Evolutionary conservation across 2,888 invertebrate genomes (phyloP), one percentile per base, ranked within the genome.

Genomic region (Lepas anatifera): DNA sequence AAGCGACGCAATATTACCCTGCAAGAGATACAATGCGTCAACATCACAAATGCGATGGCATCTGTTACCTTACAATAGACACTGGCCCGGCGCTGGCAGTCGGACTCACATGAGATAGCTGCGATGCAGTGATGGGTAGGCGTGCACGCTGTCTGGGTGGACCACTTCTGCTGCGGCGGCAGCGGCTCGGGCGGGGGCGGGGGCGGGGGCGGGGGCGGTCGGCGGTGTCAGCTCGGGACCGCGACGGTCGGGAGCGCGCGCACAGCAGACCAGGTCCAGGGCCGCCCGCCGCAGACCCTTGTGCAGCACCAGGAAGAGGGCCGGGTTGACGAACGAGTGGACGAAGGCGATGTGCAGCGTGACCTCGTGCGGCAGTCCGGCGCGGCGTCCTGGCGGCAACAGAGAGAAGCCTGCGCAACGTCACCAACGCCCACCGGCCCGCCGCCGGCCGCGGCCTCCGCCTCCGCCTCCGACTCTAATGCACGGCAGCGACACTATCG

Each of bases 261-360:
- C n/a, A 67, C 89, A 89, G 80, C 90, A 90, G 81, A 89, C 88
- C 58, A 89, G 81, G 78, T 89, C 89, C 68, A 88, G 80, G 50
- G 87, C 84, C 0, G 89, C 90, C 69, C 87, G 84, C 27, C 90
- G 83, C 72, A 90, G 82, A 3, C 89, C 89, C 43, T 87, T 85
- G 78, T 91, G 90, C 70, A 91, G 82, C 68, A 88, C 87, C 79
- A 92, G 84, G 80, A 91, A 90, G 74, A 91, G 83, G 48, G 88
- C 85, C 4, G 91, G 91, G 78, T 91, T 91, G 75, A 90, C 89
- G 76, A 90, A 90, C 46, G 91, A 90, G 81, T 92, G 92, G 74
- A 90, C 87, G 82, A 90, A 90, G 74, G 91, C 90, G 81, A 91
- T 89, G 85, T 91, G 90, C 76, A 92, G 84, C 68, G 90, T 89